phyloP scores from a whole-genome alignment of 1,140 invertebrate genomes.

The Papilio machaon region DNA sequence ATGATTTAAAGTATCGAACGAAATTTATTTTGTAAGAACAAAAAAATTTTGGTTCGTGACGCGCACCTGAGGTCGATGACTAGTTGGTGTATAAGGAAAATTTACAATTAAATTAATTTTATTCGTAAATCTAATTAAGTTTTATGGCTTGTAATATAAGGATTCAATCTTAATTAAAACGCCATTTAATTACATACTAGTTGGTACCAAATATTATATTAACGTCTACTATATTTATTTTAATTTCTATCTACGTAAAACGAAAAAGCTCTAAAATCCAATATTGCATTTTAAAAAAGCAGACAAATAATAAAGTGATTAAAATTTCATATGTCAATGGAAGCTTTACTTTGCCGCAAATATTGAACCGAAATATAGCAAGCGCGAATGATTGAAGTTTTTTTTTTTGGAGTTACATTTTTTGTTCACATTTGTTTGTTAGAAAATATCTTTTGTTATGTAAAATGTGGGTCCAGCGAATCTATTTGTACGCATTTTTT shows the following conservation, averaged over 20 bases:
- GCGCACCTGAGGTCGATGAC: background rate
- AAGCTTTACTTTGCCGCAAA: constrained; percentile 16
- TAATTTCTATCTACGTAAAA: constrained; percentile 4
- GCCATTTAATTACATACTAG: background rate
- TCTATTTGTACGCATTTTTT: background rate
- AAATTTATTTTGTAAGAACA: background rate
- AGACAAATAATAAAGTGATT: constrained; percentile 22
- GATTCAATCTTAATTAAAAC: background rate
- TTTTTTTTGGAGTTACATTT: background rate
- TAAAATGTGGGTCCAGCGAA: background rate
- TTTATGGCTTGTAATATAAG: background rate
- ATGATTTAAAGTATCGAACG: background rate
- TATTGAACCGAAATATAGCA: constrained; percentile 4
- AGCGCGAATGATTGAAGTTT: background rate
- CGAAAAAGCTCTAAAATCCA: background rate
- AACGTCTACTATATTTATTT: background rate
- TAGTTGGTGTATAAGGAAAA: background rate
- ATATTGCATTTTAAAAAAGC: constrained; percentile 11
- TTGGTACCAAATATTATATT: background rate
- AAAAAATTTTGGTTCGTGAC: background rate
- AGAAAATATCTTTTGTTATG: background rate
- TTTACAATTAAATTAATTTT: background rate
- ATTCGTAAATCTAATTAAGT: background rate
- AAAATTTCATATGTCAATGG: constrained; percentile 3
- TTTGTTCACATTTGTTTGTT: background rate